These are phyloP conservation scores for Cyprinus carpio DNA, from an alignment of 2,113 vertebrate species.

Conservation along the genomic window DNA sequence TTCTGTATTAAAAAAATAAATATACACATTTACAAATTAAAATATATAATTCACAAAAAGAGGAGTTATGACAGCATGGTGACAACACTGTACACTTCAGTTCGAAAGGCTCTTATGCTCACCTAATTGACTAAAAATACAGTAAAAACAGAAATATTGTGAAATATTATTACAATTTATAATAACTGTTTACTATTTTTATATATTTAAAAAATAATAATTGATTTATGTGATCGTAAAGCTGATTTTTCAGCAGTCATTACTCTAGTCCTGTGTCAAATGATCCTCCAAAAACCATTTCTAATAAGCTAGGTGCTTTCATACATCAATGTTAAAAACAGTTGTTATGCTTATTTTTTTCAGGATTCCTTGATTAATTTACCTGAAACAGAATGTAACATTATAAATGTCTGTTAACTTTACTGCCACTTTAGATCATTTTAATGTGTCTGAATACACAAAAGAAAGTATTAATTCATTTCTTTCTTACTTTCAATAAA, in stretches of 20 bases:
- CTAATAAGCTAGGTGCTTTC: not conserved
- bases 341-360: not conserved
- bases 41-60: not conserved
- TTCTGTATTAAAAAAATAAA: slow-evolving; percentile 71
- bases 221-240: not conserved
- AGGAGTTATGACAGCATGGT: too few relatives aligned
- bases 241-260: too few relatives aligned
- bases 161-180: not conserved
- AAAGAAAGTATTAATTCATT: not conserved
- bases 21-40: not conserved
- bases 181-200: not conserved
- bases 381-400: not conserved
- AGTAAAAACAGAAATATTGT: not conserved
- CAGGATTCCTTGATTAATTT: not conserved
- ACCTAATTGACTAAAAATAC: too few relatives aligned
- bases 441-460: not conserved
- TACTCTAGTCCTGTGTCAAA: not conserved
- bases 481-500: not conserved
- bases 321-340: too few relatives aligned
- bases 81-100: not conserved
- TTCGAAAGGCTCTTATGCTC: not conserved
- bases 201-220: not conserved
- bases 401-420: not conserved
- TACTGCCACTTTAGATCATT: not conserved
- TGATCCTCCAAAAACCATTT: not conserved